These are phyloP conservation scores for Sanderia malayensis DNA, from an alignment of 30 jellyfish, hydroid and myxozoan species.

Conservation along the genomic window DNA sequence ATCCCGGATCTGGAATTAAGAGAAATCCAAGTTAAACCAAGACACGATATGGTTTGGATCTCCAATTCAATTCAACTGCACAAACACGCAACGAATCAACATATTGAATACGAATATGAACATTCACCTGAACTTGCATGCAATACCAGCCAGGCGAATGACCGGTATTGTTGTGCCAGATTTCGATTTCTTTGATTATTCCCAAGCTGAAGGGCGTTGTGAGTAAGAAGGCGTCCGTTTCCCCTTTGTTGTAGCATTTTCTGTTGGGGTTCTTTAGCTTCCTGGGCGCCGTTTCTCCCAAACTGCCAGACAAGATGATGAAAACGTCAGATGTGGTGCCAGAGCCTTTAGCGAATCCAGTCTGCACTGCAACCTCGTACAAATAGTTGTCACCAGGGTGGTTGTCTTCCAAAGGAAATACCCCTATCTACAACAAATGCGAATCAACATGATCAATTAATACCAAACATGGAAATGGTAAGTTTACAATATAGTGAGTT, in stretches of 20 bases:
- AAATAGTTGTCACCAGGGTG: constrained; percentile 83
- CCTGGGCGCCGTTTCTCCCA: constrained; percentile 89
- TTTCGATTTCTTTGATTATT: constrained; percentile 45
- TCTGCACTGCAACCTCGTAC: constrained; percentile 81
- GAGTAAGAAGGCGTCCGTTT: constrained; percentile 69
- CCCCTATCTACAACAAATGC: constrained; percentile 53
- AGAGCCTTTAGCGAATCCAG: constrained; percentile 72
- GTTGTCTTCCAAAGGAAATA: constrained; percentile 74
- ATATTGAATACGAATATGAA: no score
- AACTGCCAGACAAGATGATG: constrained; percentile 55
- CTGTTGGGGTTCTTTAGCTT: constrained; percentile 57
- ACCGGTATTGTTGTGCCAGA: constrained; percentile 91
- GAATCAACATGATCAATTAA: no score
- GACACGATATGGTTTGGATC: no score
- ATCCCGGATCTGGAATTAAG: constrained; percentile 51
- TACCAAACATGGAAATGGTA: no score
- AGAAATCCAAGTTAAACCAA: background rate
- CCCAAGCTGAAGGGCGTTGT: constrained; percentile 92
- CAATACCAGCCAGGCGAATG: constrained; percentile 93
- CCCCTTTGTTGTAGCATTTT: constrained; percentile 77
- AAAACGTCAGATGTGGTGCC: constrained; percentile 87
- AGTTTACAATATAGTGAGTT: no score
- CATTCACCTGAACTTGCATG: constrained; percentile 91
- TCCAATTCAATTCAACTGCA: no score
- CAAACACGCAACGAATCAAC: no score